A percentile compares a stretch with the other conserved stretches of the same genome.
phyloP scores from a whole-genome alignment of 1,140 invertebrate species.

The Pogonus chalceus region DNA sequence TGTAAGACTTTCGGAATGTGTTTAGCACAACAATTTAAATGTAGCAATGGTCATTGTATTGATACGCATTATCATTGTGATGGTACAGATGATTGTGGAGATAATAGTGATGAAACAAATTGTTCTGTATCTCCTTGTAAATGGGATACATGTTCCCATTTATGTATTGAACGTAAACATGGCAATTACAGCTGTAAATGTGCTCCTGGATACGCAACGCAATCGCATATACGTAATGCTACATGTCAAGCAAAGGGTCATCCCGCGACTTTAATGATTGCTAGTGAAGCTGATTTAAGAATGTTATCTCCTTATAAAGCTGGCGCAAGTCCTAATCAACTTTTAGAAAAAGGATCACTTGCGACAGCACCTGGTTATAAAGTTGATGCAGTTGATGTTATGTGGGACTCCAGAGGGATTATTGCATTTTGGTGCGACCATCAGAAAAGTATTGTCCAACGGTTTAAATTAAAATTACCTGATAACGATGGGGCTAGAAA shows the following conservation, averaged over 20 bases:
- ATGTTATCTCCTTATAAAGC: constrained; percentile 51
- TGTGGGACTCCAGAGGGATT: constrained; percentile 33
- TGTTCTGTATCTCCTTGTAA: constrained; percentile 37
- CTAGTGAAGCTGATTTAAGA: constrained; percentile 51
- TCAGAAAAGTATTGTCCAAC: constrained; percentile 36
- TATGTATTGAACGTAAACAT: constrained; percentile 57
- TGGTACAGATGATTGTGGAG: constrained; percentile 47
- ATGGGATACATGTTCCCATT: constrained; percentile 64
- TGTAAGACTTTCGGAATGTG: constrained; percentile 48
- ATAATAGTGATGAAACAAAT: constrained; percentile 36
- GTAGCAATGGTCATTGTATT: constrained; percentile 63
- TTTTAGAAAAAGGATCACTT: constrained; percentile 25
- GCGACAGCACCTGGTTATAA: constrained; percentile 29
- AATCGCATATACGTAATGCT: constrained; percentile 35
- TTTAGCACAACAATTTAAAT: constrained; percentile 58
- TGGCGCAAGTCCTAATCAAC: constrained; percentile 34
- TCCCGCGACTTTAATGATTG: constrained; percentile 48
- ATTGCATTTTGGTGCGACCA: constrained; percentile 45
- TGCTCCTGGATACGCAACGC: constrained; percentile 49
- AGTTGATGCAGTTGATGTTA: constrained; percentile 46
- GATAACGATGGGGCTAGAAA: constrained; percentile 23
- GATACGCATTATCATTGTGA: constrained; percentile 65
- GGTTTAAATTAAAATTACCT: constrained; percentile 26
- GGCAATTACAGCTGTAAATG: constrained; percentile 53
- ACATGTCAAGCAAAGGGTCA: constrained; percentile 45